These are phyloP conservation scores for Poecilobothrus nobilitatus DNA, from an alignment of 2,888 invertebrate species.

Conservation along the genomic window DNA sequence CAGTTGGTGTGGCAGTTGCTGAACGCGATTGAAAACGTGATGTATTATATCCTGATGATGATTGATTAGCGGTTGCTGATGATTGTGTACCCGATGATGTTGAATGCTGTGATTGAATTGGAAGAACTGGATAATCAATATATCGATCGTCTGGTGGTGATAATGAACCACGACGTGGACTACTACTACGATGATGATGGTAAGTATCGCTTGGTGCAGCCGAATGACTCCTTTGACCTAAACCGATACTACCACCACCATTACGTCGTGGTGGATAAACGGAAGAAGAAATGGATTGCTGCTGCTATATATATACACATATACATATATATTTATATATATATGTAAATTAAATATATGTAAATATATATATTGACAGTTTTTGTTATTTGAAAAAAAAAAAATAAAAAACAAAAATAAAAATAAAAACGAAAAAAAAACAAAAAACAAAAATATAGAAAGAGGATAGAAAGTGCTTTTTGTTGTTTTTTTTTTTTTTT, in stretches of 20 bases:
- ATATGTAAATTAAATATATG: background rate
- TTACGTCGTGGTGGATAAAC: slow-evolving; percentile 45
- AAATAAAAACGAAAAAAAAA: too few species aligned
- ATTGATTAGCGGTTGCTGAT: slow-evolving; percentile 22
- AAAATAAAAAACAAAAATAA: too few species aligned
- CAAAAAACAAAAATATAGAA: too few species aligned
- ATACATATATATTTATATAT: slow-evolving; percentile 5
- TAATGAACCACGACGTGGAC: slow-evolving; percentile 56
- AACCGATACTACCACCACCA: slow-evolving; percentile 39
- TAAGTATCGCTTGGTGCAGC: slow-evolving; percentile 60
- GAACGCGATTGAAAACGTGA: slow-evolving; percentile 74
- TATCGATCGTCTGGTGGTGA: slow-evolving; percentile 45
- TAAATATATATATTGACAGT: background rate
- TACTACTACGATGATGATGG: slow-evolving; percentile 55
- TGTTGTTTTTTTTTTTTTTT: too few species aligned
- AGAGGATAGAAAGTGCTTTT: too few species aligned
- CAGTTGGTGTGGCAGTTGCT: slow-evolving; percentile 86
- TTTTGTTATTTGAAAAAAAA: too few species aligned
- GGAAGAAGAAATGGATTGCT: slow-evolving; percentile 23
- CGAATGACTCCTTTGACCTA: slow-evolving; percentile 71
- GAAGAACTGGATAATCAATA: slow-evolving; percentile 44
- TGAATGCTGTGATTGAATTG: slow-evolving; percentile 33
- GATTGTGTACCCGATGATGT: slow-evolving; percentile 13
- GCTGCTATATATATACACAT: slow-evolving; percentile 8
- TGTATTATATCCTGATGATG: slow-evolving; percentile 33